These are phyloP conservation scores for Eupeodes corollae DNA, from an alignment of 1,140 invertebrate species.

Conservation along the genomic window DNA sequence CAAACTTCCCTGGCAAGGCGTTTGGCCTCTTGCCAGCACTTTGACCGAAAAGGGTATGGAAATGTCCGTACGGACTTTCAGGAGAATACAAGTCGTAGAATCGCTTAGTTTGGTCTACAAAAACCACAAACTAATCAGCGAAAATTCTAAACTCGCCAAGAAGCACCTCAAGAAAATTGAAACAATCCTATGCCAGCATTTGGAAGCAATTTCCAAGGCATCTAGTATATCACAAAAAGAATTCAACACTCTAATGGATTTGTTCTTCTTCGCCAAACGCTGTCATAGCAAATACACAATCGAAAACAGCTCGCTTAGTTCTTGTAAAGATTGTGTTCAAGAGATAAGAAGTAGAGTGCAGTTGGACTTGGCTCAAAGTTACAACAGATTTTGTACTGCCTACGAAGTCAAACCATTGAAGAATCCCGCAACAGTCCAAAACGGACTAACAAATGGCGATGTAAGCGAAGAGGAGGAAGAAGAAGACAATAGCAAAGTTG, in stretches of 20 bases:
- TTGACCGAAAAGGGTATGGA: constrained; percentile 29
- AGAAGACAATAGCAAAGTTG: neutral
- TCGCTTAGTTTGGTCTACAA: constrained; percentile 42
- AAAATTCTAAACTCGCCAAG: constrained; percentile 3
- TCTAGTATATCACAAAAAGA: constrained; percentile 10
- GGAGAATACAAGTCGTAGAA: constrained; percentile 44
- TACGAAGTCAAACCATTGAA: constrained; percentile 34
- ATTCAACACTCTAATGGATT: constrained; percentile 8
- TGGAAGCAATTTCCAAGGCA: constrained; percentile 1
- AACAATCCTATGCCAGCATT: neutral
- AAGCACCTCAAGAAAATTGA: constrained; percentile 9
- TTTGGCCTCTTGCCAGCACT: constrained; percentile 7
- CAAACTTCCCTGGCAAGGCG: constrained; percentile 8
- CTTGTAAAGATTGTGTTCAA: constrained; percentile 20
- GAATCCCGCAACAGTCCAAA: constrained; percentile 14
- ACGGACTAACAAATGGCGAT: constrained; percentile 3
- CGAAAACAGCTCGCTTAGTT: neutral
- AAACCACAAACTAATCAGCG: constrained; percentile 26
- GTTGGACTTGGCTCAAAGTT: constrained; percentile 12
- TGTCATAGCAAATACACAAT: neutral
- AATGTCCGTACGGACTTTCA: constrained; percentile 39
- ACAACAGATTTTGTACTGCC: constrained; percentile 17
- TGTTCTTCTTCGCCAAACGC: constrained; percentile 5
- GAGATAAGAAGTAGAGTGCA: constrained; percentile 14
- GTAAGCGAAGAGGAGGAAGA: constrained; percentile 5